Base-by-base conservation (phyloP, 2,797 vertebrate species). In the Darevskia mixta region DNA sequence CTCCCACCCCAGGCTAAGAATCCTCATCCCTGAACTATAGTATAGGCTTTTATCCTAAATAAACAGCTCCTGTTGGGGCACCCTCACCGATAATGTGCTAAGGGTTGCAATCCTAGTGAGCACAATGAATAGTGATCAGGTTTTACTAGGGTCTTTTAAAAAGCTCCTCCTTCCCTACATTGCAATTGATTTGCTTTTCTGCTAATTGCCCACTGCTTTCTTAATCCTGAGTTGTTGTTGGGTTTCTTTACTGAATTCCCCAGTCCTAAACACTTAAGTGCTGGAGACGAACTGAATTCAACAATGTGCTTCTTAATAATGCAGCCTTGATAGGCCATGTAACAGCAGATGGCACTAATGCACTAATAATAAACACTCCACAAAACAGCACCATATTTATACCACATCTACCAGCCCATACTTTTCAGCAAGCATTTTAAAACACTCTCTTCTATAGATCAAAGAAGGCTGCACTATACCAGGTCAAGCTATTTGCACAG, bases 311-410 rank as follows among this genome's bases (percentile, higher is more conserved):
- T 5, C 3, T 72, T 79, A 67, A 72, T 75, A 66, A 23, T 67
- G 83, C 45, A 38, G 49, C 9, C 17, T 69, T 38, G 27, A 4
- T 82, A 43, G 2, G 13, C 13, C 1, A 5, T 0, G 5, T 1
- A 25, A 77, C 95, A 88, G 93, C 84, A 95, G 95, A 93, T 92
- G 95, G 95, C 93, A 83, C 72, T 55, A 87, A 76, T 35, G 43
- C 79, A 67, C 79, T 86, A 81, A 29, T 86, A 81, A 81, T 89
- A 82, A 81, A 23, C 8, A 38, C 87, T 66, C 89, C 73, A 83
- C 69, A 6, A 84, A 35, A 5, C 1, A 49, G 13, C 27, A 75
- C 18, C 6, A 38, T 45, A 25, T 23, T 11, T 15, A 55, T 69
- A 2, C 5, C 29, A 35, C 35, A 45, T 79, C 20, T 6, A 13